Base-by-base conservation (phyloP, 2,113 vertebrate species). In the Pica pica region DNA sequence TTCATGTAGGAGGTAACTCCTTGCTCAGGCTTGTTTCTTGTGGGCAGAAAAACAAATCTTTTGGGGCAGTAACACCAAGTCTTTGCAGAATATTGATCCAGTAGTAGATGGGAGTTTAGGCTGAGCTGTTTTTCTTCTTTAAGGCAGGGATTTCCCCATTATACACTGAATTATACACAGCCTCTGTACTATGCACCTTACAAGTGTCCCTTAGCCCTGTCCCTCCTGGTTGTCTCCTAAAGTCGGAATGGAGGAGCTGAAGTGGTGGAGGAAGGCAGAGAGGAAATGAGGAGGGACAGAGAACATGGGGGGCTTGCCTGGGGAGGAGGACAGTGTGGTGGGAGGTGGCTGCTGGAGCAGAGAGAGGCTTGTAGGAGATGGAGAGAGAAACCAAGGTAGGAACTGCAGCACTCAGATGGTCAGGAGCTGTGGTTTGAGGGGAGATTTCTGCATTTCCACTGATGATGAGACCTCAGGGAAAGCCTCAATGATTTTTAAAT, bases 291-390 rank as follows among this genome's bases (percentile, higher is more conserved):
- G 47, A 53, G 52, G 33, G 70, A 44, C 23, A 8, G 68, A 55
- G 70, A 28, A 56, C 3, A 7, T 0, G 9, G 55, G 18, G 13
- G 19, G 16, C 20, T 60, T 60, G 56, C 27, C 31, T 1, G 1
- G 16, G 42, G 46, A 30, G 26, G 44, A 37, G 26, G 30, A 28
- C 31, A 55, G 44, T 0, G 0, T 30, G 44, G 16, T 11, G 6
- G 13, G 14, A 33, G 9, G 13, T 30, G 68, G 30, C 63, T 73
- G 89, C 53, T 28, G 57, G 31, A 53, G 37, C 19, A 47, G 56
- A 52, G 60, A 15, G n/a, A 35, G 35, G 39, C 33, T 70, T 9
- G 33, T 33, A 37, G 46, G 28, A 68, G 42, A 9, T 24, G 16
- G 53, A 65, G 82, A 33, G 42, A 53, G 65, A 63, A 93, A 67